Evolutionary conservation across 2,113 vertebrate species (phyloP).

Genomic region (Cnemophilus loriae): DNA sequence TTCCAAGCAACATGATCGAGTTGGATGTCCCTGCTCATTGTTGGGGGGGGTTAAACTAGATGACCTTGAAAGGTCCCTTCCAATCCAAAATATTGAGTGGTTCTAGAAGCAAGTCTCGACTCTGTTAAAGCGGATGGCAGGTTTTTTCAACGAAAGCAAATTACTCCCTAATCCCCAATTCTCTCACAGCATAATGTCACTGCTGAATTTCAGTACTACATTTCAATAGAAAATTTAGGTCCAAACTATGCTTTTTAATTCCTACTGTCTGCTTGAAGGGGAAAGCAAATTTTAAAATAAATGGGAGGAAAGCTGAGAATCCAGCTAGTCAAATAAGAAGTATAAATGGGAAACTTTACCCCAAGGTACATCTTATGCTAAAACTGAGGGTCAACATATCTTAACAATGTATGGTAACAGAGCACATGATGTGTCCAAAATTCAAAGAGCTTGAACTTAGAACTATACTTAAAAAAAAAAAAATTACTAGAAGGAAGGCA

Average conservation of each 20-base stretch:
- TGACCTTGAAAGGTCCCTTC: background rate
- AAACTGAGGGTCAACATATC: background rate
- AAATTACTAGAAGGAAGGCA: background rate
- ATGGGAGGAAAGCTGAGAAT: background rate
- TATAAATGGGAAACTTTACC: background rate
- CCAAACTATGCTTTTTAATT: background rate
- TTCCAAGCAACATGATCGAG: background rate
- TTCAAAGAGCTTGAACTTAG: background rate
- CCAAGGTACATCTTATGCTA: background rate
- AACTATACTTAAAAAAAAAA: background rate
- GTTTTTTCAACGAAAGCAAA: background rate
- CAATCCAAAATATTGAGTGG: background rate
- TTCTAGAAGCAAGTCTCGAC: background rate
- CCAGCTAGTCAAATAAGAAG: background rate
- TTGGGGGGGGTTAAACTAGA: background rate
- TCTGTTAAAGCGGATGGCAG: background rate
- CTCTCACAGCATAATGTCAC: background rate
- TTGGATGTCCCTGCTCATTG: background rate
- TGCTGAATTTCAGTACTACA: background rate
- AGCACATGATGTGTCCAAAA: background rate
- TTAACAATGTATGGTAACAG: background rate
- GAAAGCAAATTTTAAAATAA: background rate
- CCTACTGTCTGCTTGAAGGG: background rate
- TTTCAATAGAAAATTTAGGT: background rate
- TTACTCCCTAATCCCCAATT: background rate